Base-by-base conservation (phyloP, 2,888 invertebrate species). In the Metacarcinus magister region DNA sequence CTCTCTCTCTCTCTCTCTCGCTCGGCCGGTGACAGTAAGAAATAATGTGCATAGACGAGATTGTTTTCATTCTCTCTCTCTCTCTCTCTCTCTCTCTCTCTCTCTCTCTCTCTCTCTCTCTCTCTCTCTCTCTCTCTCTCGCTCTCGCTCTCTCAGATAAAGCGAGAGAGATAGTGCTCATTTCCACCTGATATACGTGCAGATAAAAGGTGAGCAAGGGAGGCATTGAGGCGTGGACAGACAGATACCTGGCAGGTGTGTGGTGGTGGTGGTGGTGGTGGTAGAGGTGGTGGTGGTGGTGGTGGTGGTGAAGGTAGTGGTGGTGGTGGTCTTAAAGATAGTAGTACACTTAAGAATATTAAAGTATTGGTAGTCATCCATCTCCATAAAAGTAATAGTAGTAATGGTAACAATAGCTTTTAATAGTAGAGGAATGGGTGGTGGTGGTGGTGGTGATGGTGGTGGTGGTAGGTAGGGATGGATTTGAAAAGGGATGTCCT, bases 101-200 rank as follows among this genome's bases (percentile, higher is more conserved):
- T 67, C 67, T 67, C 67, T 67, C 67, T 67, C 67, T 67, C 67
- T 67, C 67, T 67, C 67, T 67, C 67, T 67, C 67, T 67, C 82
- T 82, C 82, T 82, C 82, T 82, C 82, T 82, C 82, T 82, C 82
- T 82, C 82, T 82, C 82, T 82, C 82, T 82, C 82, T 82, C 82
- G 13, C 67, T 67, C 67, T 67, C 67, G 7, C 67, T 67, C 67
- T 19, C 67, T 7, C 67, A 3, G 67, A 67, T 67, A 67, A 67
- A 19, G 67, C 13, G 13, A 54, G 7, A 48, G 48, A 48, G 48
- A 48, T 48, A 48, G 67, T 23, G 10, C 67, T 23, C 67, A 10
- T 82, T 82, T 32, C 82, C 82, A 32, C 32, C 82, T 82, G 82
- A 82, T 82, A 82, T 32, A 82, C n/a, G 4, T 23, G 32, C 0